Conservation (phyloP, 2,113 vertebrate species). For the Aptenodytes forsteri region DNA sequence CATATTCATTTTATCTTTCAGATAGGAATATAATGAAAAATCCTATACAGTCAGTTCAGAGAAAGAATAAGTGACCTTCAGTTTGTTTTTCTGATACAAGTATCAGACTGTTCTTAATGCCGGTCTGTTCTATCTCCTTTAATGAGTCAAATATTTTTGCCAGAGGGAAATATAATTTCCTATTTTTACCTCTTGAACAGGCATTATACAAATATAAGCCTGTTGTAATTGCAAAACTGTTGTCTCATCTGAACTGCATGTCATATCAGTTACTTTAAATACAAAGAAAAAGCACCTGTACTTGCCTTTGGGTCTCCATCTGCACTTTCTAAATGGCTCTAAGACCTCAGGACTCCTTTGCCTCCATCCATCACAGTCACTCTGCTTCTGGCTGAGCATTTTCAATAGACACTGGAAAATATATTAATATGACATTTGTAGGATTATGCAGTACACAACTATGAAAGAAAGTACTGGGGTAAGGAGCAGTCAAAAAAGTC, state of each 20-base stretch:
- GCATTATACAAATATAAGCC: neutral
- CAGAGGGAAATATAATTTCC: neutral
- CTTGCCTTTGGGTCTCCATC: neutral
- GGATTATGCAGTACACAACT: neutral
- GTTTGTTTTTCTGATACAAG: slow-evolving; percentile 45
- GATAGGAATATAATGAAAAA: slow-evolving; percentile 5
- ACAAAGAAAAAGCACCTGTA: neutral
- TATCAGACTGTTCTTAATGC: neutral
- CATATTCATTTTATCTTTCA: slow-evolving; percentile 23
- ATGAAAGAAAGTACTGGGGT: neutral
- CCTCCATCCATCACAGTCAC: neutral
- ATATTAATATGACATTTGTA: neutral
- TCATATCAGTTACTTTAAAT: neutral
- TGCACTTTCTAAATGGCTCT: neutral
- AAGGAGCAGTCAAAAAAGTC: neutral
- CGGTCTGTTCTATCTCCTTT: neutral
- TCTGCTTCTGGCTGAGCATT: neutral
- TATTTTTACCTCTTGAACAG: neutral
- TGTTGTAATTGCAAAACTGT: neutral
- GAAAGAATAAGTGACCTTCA: neutral
- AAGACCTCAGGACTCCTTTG: neutral
- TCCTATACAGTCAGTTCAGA: neutral
- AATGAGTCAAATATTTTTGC: slow-evolving; percentile 51
- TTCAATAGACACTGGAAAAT: neutral
- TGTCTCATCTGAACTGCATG: slow-evolving; percentile 3